Evolutionary conservation across 2,113 vertebrate genomes (phyloP).

Genomic region (Strigops habroptila): DNA sequence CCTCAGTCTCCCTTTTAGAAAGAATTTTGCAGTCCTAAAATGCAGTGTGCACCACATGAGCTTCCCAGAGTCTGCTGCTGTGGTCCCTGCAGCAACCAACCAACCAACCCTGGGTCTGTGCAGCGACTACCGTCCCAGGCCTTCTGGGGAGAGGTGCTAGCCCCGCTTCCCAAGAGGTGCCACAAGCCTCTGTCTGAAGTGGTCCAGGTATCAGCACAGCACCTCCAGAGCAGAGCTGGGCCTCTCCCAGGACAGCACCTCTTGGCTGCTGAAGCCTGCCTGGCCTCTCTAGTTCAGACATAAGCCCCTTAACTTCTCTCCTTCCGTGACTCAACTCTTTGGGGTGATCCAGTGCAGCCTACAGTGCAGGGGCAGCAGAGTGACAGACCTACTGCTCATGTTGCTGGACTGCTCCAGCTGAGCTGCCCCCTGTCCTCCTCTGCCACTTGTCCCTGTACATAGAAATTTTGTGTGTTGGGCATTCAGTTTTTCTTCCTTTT

Average conservation of each 20-base stretch:
- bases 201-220: neutral
- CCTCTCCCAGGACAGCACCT: neutral
- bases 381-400: neutral
- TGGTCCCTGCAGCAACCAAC: neutral
- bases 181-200: neutral
- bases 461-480: accelerated
- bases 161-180: neutral
- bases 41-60: neutral
- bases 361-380: accelerated
- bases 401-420: neutral
- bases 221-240: neutral
- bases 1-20: neutral
- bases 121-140: accelerated
- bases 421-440: neutral
- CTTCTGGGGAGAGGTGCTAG: neutral
- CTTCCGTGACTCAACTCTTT: neutral
- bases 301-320: neutral
- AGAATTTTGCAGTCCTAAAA: neutral
- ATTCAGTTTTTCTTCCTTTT: neutral
- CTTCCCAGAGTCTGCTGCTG: neutral
- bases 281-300: neutral
- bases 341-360: accelerated
- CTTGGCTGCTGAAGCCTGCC: neutral
- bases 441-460: neutral
- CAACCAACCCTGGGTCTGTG: accelerated